Conservation (phyloP, 2,113 vertebrate species). For the Mobula hypostoma region DNA sequence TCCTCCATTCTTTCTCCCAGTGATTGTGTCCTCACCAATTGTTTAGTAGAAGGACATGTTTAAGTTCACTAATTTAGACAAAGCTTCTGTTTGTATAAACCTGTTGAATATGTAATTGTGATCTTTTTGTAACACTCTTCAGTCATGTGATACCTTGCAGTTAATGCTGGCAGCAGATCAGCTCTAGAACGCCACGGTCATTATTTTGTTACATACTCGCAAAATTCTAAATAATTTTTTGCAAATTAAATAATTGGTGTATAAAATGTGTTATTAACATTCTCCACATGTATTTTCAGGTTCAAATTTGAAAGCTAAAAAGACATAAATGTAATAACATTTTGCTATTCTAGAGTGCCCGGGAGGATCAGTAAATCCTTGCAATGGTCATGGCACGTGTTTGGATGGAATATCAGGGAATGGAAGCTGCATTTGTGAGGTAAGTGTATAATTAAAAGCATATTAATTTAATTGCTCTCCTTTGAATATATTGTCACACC, state of each 20-base stretch:
- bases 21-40: no score
- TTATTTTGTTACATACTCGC: background rate
- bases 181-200: background rate
- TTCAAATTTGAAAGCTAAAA: background rate
- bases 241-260: background rate
- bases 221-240: background rate
- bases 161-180: background rate
- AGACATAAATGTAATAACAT: background rate
- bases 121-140: background rate
- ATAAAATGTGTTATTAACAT: no score
- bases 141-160: background rate
- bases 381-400: slow-evolving; percentile 72
- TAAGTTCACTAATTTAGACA: background rate
- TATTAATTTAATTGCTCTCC: background rate
- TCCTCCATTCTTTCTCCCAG: background rate
- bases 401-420: slow-evolving; percentile 69
- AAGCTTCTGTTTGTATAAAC: background rate
- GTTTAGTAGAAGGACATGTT: background rate
- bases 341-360: slow-evolving; percentile 72
- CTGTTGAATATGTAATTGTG: background rate
- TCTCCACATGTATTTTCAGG: background rate
- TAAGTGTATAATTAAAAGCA: slow-evolving; percentile 48
- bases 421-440: slow-evolving; percentile 83
- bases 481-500: background rate
- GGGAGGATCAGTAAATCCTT: slow-evolving; percentile 63